These are phyloP conservation scores for Corbicula japonica DNA, from an alignment of 2,888 invertebrate genomes.

Conservation along the genomic window DNA sequence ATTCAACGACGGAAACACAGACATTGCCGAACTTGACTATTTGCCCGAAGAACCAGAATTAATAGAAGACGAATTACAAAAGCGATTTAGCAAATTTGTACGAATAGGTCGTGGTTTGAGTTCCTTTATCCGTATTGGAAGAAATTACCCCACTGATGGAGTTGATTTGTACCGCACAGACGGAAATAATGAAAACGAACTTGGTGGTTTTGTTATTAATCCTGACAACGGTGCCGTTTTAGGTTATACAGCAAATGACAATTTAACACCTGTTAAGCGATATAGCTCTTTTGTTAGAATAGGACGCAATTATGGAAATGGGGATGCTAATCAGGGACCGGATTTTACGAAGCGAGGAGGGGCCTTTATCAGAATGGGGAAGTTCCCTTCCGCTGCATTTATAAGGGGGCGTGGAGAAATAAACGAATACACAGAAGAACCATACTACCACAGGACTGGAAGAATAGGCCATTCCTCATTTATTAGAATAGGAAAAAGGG, in stretches of 20 bases:
- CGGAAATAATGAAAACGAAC: slow-evolving; percentile 1
- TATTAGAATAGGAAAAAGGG: slow-evolving; percentile 70
- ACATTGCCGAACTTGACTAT: slow-evolving; percentile 8
- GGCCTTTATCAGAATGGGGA: slow-evolving; percentile 70
- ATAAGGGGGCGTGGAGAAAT: slow-evolving; percentile 61
- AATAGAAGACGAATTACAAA: slow-evolving; percentile 23
- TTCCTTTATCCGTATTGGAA: slow-evolving; percentile 70
- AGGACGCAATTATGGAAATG: slow-evolving; percentile 27
- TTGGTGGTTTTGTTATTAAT: slow-evolving; percentile 21
- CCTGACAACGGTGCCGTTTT: slow-evolving; percentile 25
- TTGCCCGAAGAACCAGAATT: neutral
- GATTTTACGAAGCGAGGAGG: slow-evolving; percentile 44
- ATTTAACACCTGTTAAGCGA: slow-evolving; percentile 29
- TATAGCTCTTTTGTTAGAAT: slow-evolving; percentile 57
- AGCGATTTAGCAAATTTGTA: slow-evolving; percentile 63
- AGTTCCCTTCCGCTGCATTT: slow-evolving; percentile 69
- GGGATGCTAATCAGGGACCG: neutral
- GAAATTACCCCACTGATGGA: slow-evolving; percentile 31
- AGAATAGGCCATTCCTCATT: slow-evolving; percentile 71
- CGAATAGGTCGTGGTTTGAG: slow-evolving; percentile 66
- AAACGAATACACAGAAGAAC: slow-evolving; percentile 43
- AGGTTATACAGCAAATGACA: slow-evolving; percentile 8
- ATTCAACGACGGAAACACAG: slow-evolving; percentile 5
- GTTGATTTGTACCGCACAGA: slow-evolving; percentile 10
- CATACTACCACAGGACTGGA: slow-evolving; percentile 64